Evolutionary conservation across 2,797 vertebrate species (phyloP), one percentile per base, ranked within the genome.

Genomic region (Corythornis leucogaster): DNA sequence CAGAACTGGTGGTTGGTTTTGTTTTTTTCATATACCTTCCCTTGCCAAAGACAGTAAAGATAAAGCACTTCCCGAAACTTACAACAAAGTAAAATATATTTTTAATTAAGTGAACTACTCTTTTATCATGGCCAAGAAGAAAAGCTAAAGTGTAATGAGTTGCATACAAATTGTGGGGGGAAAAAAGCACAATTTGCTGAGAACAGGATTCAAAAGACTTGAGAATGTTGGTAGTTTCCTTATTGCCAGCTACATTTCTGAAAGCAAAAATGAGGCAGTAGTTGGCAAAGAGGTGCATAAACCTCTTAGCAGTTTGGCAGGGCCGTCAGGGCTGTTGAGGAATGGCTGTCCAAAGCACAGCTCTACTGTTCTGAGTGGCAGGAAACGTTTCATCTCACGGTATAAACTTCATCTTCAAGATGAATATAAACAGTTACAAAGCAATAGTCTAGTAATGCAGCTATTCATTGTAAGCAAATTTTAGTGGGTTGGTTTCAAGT

Each of bases 221-320:
- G 59, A 57, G 54, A 45, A 66, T 55, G 92, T 88, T 80, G 90
- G 50, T 58, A 62, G 69, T 68, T 88, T 80, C 14, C 42, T 79
- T 84, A 15, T 13, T 88, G 55, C 45, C 71, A 87, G 7, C 31
- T 85, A 33, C 61, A 79, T 68, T 92, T 93, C 51, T 78, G 62
- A 94, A 87, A 76, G 69, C 46, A 87, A 91, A 92, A 94, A n/a
- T 19, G 21, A 84, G 75, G 43, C 33, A 26, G 21, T 64, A 4
- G 15, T 62, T 91, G 90, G 74, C 59, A 86, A 54, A 11, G 8
- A 43, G 61, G 24, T 18, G 6, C 50, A 8, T 57, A 51, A 89
- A 67, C 15, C 67, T 77, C 62, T 75, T 40, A 33, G 0, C 19
- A 63, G 17, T 54, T 48, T 55, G 80, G 79, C 89, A 88, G 68